phyloP scores from a whole-genome alignment of 1,140 invertebrate genomes.

The Cydia pomonella region DNA sequence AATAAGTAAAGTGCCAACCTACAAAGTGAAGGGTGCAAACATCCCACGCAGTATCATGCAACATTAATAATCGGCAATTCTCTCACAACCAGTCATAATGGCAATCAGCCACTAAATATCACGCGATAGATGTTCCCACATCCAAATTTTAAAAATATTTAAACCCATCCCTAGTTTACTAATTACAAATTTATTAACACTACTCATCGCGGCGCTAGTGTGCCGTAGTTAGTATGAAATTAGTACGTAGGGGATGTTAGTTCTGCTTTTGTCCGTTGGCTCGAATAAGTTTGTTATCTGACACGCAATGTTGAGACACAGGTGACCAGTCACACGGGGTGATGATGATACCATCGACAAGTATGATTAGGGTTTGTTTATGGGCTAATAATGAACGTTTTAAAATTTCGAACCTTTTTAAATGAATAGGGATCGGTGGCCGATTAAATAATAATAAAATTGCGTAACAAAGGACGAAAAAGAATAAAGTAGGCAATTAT shows the following conservation, averaged over 20 bases:
- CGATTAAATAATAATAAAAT: neutral
- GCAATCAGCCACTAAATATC: constrained; percentile 19
- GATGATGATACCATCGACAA: constrained; percentile 45
- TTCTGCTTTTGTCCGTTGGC: neutral
- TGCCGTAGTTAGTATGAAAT: neutral
- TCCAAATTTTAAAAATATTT: constrained; percentile 27
- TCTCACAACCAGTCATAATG: constrained; percentile 20
- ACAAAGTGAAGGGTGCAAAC: neutral
- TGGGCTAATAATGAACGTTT: constrained; percentile 29
- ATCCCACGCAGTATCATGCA: constrained; percentile 14
- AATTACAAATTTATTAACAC: constrained; percentile 22
- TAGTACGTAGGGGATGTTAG: constrained; percentile 8
- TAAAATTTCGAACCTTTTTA: neutral
- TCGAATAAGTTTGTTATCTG: constrained; percentile 36
- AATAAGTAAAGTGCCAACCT: neutral
- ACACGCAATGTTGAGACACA: constrained; percentile 54
- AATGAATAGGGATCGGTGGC: neutral
- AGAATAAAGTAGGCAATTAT: neutral
- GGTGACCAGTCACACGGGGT: constrained; percentile 60
- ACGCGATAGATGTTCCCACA: constrained; percentile 29
- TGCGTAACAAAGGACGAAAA: neutral
- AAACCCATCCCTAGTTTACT: constrained; percentile 17
- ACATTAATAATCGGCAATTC: constrained; percentile 14
- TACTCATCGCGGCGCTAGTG: neutral
- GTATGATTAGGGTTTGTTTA: constrained; percentile 34